phyloP scores from a whole-genome alignment of 1,140 invertebrate species.

The Trichoplusia ni region DNA sequence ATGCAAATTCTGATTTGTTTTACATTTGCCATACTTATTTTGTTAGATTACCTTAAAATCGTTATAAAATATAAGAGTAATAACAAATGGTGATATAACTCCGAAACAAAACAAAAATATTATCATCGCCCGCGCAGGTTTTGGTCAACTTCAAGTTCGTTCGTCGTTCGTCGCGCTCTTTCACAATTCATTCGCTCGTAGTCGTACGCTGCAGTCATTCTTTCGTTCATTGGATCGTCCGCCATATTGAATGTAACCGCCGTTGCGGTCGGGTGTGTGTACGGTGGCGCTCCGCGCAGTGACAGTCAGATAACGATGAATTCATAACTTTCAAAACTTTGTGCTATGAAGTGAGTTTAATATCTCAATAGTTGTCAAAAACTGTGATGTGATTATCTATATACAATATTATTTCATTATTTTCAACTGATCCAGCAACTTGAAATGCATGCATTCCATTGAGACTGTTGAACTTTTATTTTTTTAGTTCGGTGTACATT shows the following conservation, averaged over 20 bases:
- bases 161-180: slow-evolving; percentile 27
- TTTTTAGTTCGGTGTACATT: slow-evolving; percentile 70
- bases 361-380: slow-evolving; percentile 41
- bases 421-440: slow-evolving; percentile 51
- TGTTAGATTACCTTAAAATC: no score
- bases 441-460: slow-evolving; percentile 77
- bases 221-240: slow-evolving; percentile 42
- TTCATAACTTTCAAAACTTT: slow-evolving; percentile 61
- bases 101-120: slow-evolving; percentile 11
- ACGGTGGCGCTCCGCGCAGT: slow-evolving; percentile 56
- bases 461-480: slow-evolving; percentile 76
- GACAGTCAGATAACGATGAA: slow-evolving; percentile 69
- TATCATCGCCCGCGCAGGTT: neutral
- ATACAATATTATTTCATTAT: slow-evolving; percentile 39
- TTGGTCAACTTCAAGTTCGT: neutral
- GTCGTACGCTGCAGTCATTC: no score
- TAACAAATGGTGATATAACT: no score
- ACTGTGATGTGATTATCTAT: slow-evolving; percentile 49
- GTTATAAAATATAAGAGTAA: no score
- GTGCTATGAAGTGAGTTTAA: slow-evolving; percentile 41
- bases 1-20: no score
- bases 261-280: slow-evolving; percentile 44
- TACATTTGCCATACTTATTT: no score
- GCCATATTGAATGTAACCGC: slow-evolving; percentile 70
- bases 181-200: slow-evolving; percentile 41